phyloP scores from a whole-genome alignment of 1,140 invertebrate species.

The Propsilocerus akamusi region DNA sequence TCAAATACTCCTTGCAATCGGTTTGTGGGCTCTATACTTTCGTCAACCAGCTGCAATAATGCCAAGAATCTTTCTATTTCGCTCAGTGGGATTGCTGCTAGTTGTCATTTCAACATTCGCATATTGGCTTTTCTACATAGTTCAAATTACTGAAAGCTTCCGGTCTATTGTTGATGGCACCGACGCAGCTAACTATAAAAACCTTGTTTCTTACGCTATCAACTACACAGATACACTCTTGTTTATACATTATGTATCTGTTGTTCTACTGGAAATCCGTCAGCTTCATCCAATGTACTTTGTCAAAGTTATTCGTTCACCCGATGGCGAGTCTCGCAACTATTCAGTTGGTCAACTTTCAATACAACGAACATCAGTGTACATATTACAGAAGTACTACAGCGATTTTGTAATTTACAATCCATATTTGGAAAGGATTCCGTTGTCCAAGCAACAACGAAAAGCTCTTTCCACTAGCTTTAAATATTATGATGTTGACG shows the following conservation, averaged over 20 bases:
- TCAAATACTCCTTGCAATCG: conserved; percentile 73
- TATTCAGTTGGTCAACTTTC: conserved; percentile 83
- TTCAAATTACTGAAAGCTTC: conserved; percentile 66
- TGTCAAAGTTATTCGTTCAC: conserved; percentile 80
- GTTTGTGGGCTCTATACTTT: conserved; percentile 77
- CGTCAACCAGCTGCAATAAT: conserved; percentile 63
- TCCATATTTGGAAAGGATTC: conserved; percentile 81
- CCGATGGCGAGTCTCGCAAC: conserved; percentile 72
- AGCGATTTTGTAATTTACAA: conserved; percentile 93
- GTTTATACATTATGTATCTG: conserved; percentile 88
- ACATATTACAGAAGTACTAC: conserved; percentile 88
- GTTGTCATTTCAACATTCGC: conserved; percentile 86
- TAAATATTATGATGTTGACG: conserved; percentile 95
- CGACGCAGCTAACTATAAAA: conserved; percentile 61
- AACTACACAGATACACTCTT: conserved; percentile 82
- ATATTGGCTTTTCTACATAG: conserved; percentile 95
- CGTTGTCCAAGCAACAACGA: conserved; percentile 61
- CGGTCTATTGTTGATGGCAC: conserved; percentile 53
- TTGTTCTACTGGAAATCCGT: conserved; percentile 80
- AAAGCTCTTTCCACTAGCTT: conserved; percentile 61
- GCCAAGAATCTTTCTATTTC: conserved; percentile 82
- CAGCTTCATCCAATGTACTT: conserved; percentile 80
- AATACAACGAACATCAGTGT: conserved; percentile 87
- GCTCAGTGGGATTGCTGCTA: conserved; percentile 69
- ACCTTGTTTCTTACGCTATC: conserved; percentile 75